Evolutionary conservation across 2,797 vertebrate species (phyloP).

Genomic region (Sebastes dallii): DNA sequence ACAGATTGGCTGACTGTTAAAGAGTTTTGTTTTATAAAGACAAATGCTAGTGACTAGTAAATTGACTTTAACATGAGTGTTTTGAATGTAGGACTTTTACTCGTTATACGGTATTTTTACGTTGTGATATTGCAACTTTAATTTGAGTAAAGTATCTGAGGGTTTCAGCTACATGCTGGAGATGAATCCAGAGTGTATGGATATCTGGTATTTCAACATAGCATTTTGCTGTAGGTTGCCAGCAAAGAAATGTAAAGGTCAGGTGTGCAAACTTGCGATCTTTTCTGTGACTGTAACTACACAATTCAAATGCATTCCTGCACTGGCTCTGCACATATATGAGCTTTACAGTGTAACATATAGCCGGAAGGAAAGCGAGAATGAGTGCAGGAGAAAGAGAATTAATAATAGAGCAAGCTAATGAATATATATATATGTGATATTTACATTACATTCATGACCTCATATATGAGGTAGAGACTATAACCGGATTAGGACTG

Average conservation of each 20-base stretch:
- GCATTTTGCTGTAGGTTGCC: neutral
- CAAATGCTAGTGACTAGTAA: neutral
- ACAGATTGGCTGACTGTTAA: neutral
- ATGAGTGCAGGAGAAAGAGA: neutral
- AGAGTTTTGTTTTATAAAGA: neutral
- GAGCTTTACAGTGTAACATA: neutral
- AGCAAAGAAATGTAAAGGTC: conserved; percentile 1
- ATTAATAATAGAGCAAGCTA: conserved; percentile 18
- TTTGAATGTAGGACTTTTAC: neutral
- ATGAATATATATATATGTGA: conserved; percentile 20
- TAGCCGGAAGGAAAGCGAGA: neutral
- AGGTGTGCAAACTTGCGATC: neutral
- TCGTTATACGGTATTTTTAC: neutral
- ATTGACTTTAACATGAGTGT: neutral
- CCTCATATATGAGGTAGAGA: conserved; percentile 43
- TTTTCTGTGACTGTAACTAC: neutral
- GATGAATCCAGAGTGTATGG: neutral
- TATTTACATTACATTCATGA: conserved; percentile 61
- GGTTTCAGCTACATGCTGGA: neutral
- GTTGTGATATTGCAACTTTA: neutral
- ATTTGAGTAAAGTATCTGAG: neutral
- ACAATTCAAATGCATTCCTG: neutral
- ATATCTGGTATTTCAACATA: neutral
- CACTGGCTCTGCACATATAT: neutral
- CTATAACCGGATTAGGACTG: conserved; percentile 54